phyloP scores from a whole-genome alignment of 2,888 invertebrate species.

The Polia nebulosa region DNA sequence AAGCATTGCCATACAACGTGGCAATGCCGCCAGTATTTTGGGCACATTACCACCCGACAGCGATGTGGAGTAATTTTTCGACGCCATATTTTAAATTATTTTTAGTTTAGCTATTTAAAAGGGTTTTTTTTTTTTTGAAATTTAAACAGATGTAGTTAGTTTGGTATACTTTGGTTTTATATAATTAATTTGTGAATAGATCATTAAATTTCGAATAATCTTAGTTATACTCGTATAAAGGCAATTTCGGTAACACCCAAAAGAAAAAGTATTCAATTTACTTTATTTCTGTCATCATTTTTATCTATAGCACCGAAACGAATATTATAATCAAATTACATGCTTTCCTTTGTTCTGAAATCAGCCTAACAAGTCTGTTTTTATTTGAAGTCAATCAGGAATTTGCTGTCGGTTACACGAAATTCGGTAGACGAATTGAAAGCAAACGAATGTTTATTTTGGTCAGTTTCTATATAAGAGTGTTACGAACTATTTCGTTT shows the following conservation, averaged over 20 bases:
- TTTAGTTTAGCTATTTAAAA: too few relatives aligned
- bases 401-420: not conserved
- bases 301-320: not conserved
- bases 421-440: constrained; percentile 4
- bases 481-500: not conserved
- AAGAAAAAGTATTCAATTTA: not conserved
- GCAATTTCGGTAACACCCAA: not conserved
- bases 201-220: too few relatives aligned
- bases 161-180: too few relatives aligned
- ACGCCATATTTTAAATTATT: too few relatives aligned
- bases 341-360: constrained; percentile 9
- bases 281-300: not conserved
- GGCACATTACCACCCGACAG: too few relatives aligned
- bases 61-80: too few relatives aligned
- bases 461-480: not conserved
- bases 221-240: too few relatives aligned
- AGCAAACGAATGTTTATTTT: not conserved
- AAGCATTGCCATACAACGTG: too few relatives aligned
- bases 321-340: constrained; percentile 26
- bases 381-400: not conserved
- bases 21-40: too few relatives aligned
- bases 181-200: too few relatives aligned
- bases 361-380: not conserved
- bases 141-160: too few relatives aligned
- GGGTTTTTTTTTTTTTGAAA: too few relatives aligned